Base-by-base conservation (phyloP, 2,797 vertebrate species). In the Lepilemur septentrionalis region DNA sequence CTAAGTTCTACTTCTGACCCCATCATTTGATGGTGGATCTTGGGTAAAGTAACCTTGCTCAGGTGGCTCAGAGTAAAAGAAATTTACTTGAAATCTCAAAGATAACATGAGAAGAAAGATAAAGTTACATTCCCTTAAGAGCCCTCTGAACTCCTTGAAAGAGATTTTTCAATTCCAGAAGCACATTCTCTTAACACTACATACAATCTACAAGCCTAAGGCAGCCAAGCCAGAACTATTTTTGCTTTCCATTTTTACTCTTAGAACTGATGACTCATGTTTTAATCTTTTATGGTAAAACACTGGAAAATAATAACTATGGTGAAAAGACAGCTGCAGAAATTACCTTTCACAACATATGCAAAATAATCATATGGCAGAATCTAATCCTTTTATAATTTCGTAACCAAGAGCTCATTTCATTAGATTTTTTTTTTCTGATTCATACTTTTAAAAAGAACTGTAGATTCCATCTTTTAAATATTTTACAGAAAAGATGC, bases 381-480 rank as follows among this genome's bases (percentile, higher is more conserved):
- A 97, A 95, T 94, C 65, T 0, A 0, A 91, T 43, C 93, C 90
- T 90, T 46, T 59, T 85, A 96, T 85, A 96, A 89, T 83, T 97
- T 80, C 50, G 93, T 78, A 97, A 94, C 75, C 97, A 96, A 96
- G 96, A 95, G 61, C 61, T 97, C 63, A 0, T 94, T 98, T 97
- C 89, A 97, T 96, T 30, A 0, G 87, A 86, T 55, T 15, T 59
- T 65, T 92, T 97, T 65, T 93, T 97, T 84, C 88, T 95, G 76
- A 84, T 80, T 59, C 5, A 82, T 0, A 0, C 94, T 80, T 97
- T 91, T 93, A 95, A 95, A 97, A 90, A 89, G 67, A 94, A 91
- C 92, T 97, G 96, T 95, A 97, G 97, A 98, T 70, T 67, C 94
- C 91, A 96, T 79, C 96, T 97, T 98, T 96, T 94, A 96, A 98